phyloP scores from a whole-genome alignment of 2,113 vertebrate genomes.

The Catharus minimus region DNA sequence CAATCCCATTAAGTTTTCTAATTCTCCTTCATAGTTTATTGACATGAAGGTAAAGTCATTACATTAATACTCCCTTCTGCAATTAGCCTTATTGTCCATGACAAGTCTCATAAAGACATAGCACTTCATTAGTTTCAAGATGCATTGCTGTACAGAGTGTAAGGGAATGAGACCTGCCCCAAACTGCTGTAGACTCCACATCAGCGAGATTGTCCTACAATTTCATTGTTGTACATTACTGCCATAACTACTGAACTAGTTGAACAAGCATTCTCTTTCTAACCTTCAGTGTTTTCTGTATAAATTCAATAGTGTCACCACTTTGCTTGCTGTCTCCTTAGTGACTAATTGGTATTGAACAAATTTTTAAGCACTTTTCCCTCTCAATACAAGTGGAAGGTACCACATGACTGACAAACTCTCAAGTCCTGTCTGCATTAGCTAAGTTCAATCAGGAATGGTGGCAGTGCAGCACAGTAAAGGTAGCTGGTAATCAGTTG shows the following conservation, averaged over 20 bases:
- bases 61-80: slow-evolving; percentile 27
- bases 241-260: not conserved
- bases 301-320: not conserved
- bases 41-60: slow-evolving; percentile 29
- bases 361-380: not conserved
- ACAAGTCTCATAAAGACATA: slow-evolving; percentile 42
- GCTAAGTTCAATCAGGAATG: not conserved
- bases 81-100: slow-evolving; percentile 62
- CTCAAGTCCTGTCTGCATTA: not conserved
- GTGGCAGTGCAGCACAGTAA: not conserved
- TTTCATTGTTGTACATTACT: not conserved
- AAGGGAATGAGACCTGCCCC: not conserved
- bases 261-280: not conserved
- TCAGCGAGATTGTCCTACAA: not conserved
- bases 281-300: not conserved
- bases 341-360: not conserved
- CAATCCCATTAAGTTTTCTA: not conserved
- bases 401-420: not conserved
- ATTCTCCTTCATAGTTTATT: slow-evolving; percentile 53
- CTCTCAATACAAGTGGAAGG: not conserved
- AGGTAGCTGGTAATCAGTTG: not conserved
- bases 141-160: not conserved
- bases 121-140: slow-evolving; percentile 56
- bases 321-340: not conserved
- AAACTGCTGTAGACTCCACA: not conserved